Evolutionary conservation across 2,113 vertebrate genomes (phyloP).

Genomic region (Leptosomus discolor): DNA sequence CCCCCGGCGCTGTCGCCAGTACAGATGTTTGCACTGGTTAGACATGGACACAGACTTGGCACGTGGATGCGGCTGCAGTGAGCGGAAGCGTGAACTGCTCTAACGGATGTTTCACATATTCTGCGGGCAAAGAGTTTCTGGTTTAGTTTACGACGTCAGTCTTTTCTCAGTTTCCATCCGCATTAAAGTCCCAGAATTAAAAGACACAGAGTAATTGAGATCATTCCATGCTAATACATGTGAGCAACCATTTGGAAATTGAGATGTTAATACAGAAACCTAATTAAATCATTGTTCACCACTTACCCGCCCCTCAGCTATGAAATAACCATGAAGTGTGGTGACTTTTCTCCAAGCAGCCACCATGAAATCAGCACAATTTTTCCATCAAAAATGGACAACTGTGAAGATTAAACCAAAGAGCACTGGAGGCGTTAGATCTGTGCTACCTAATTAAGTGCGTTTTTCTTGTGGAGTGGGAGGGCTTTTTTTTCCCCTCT

Average conservation of each 20-base stretch:
- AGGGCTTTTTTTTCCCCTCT: not conserved
- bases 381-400: conserved; percentile 45
- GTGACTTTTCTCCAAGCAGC: conserved; percentile 52
- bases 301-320: not conserved
- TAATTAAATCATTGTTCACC: conserved; percentile 57
- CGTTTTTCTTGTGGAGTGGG: conserved; percentile 5
- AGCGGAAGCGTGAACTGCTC: not conserved
- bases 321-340: conserved; percentile 9
- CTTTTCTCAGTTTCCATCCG: not conserved
- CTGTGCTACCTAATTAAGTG: not conserved
- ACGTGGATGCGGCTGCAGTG: not conserved
- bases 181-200: not conserved
- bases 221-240: not conserved
- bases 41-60: not conserved
- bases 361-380: conserved; percentile 55
- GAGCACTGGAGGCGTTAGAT: not conserved
- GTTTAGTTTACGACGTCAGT: not conserved
- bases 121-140: not conserved
- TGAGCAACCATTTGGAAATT: conserved; percentile 22
- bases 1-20: fast-evolving
- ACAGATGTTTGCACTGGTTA: not conserved
- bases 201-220: not conserved
- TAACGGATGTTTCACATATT: fast-evolving
- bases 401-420: conserved; percentile 1
- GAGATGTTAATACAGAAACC: conserved; percentile 36